Base-by-base conservation (phyloP, 2,888 invertebrate genomes). In the Agonopterix arenella region DNA sequence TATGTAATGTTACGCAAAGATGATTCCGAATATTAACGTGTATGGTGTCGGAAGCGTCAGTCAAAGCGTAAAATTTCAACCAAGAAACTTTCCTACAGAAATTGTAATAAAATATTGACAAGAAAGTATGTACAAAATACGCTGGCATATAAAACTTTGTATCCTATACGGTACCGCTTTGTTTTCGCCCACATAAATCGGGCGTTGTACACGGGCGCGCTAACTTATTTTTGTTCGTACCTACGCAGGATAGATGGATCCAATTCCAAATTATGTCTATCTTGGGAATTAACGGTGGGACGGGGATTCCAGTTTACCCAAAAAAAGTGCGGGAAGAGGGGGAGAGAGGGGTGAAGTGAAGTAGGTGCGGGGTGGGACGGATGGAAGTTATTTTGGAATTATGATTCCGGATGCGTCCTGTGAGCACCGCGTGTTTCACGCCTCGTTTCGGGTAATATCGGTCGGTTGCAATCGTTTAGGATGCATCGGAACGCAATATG, bases 191-290 rank as follows among this genome's bases (percentile, higher is more conserved):
- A 71, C 80, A 84, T 82, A 84, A 84, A 84, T 82, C 77, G 72
- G 63, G 58, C 64, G 43, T 65, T 59, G 71, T 67, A 69, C 71
- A 72, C 59, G 65, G 62, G 59, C 69, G 70, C 70, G 76, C 75
- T 78, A 81, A 83, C 81, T 82, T 85, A 89, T 86, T 85, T 88
- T 83, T 82, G 84, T 84, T 76, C 82, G 83, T 76, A 82, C 79
- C 77, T 76, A 79, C 76, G 64, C 74, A 80, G 83, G 86, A 90
- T 89, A 88, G 86, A 90, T 89, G 89, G 85, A 89, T 90, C 90
- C 90, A 90, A 90, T 90, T 90, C 89, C 86, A 88, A 90, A 89
- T 89, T 90, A 90, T 89, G 86, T 88, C 83, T 88, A 84, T 88
- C 90, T 88, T 89, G 90, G 90, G 90, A 90, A 90, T 90, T 85